Conservation (phyloP, 2,888 invertebrate species). For the Caenorhabditis japonica region DNA sequence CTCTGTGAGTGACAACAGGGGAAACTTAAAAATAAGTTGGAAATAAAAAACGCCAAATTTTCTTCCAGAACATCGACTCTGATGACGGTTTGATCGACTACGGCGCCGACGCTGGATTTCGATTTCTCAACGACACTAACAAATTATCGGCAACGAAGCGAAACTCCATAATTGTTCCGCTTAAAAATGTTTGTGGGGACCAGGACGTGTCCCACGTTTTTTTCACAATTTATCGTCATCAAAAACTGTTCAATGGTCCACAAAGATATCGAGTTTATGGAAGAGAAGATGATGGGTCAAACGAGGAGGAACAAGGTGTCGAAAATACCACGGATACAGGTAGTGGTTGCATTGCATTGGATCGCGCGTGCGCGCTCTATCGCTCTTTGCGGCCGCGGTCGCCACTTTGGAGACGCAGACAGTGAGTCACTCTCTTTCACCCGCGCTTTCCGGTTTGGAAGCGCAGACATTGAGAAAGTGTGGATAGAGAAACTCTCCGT, state of each 20-base stretch:
- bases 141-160: constrained; percentile 1
- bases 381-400: too few relatives aligned
- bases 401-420: too few relatives aligned
- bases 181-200: constrained; percentile 16
- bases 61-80: background rate
- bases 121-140: constrained; percentile 23
- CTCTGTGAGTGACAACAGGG: constrained; percentile 4
- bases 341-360: too few relatives aligned
- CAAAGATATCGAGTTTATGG: constrained; percentile 44
- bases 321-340: background rate
- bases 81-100: constrained; percentile 51
- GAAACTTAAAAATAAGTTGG: too few relatives aligned
- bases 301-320: background rate
- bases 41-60: background rate
- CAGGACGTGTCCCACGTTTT: constrained; percentile 50
- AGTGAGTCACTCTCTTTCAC: too few relatives aligned
- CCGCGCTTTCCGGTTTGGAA: too few relatives aligned
- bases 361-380: too few relatives aligned
- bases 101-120: constrained; percentile 21
- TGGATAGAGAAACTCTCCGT: too few relatives aligned
- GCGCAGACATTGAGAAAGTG: too few relatives aligned
- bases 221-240: constrained; percentile 56
- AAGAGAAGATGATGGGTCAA: background rate
- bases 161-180: constrained; percentile 33
- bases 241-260: constrained; percentile 55